A percentile compares a stretch with the other conserved stretches of the same genome.
Conservation (phyloP, 2,797 vertebrate genomes). For the Ara ararauna region DNA sequence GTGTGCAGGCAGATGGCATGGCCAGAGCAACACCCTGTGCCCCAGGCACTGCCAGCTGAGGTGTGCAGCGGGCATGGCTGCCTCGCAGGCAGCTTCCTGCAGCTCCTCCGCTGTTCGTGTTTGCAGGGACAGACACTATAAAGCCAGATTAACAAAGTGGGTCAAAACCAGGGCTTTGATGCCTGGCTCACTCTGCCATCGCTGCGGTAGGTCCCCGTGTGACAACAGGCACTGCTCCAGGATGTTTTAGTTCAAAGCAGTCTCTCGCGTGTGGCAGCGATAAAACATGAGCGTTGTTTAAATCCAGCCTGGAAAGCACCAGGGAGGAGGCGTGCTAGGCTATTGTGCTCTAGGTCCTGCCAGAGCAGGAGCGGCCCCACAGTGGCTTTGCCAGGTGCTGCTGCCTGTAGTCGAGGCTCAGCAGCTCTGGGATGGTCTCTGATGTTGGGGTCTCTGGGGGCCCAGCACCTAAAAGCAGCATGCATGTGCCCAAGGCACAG, state of each 20-base stretch:
- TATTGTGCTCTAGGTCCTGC: background rate
- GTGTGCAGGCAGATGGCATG: fast-evolving
- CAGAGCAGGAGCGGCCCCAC: background rate
- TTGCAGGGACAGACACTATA: background rate
- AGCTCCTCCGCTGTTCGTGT: background rate
- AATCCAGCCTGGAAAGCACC: background rate
- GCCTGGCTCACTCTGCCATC: background rate
- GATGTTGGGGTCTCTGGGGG: background rate
- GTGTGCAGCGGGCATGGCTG: background rate
- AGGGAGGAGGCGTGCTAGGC: background rate
- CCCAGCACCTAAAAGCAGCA: fast-evolving
- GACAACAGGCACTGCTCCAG: background rate
- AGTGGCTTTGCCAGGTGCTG: background rate
- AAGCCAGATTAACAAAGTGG: background rate
- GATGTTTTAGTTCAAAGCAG: background rate
- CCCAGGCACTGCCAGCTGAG: fast-evolving
- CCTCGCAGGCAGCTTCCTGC: background rate
- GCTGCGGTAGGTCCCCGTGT: background rate
- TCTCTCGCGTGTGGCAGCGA: fast-evolving
- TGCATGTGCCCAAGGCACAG: background rate
- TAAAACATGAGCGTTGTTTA: background rate
- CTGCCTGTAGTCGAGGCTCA: background rate
- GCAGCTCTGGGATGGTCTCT: background rate
- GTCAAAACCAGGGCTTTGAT: background rate
- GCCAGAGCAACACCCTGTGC: fast-evolving